phyloP scores from a whole-genome alignment of 2,113 vertebrate species.

The Lamprologus callipterus region DNA sequence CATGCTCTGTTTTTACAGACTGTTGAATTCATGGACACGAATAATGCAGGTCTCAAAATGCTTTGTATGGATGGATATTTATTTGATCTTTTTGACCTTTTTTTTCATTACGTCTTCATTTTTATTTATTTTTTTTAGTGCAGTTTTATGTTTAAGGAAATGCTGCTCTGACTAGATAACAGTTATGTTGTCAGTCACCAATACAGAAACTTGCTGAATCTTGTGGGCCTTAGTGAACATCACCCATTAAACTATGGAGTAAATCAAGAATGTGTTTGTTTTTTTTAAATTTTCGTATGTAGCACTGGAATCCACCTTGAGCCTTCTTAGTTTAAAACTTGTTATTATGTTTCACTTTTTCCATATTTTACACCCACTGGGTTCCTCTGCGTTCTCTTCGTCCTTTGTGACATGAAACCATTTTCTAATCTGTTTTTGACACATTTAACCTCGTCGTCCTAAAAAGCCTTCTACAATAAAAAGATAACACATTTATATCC shows the following conservation, averaged over 20 bases:
- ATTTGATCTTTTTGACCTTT: neutral
- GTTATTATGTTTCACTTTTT: neutral
- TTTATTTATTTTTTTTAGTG: neutral
- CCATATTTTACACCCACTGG: neutral
- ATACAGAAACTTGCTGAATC: neutral
- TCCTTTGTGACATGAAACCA: neutral
- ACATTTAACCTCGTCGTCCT: fast-evolving
- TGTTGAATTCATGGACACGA: neutral
- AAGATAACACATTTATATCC: fast-evolving
- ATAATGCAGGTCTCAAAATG: neutral
- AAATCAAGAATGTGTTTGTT: neutral
- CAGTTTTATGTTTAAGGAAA: neutral
- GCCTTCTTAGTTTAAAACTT: fast-evolving
- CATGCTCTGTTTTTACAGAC: fast-evolving
- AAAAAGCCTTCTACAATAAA: fast-evolving
- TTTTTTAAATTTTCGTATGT: fast-evolving
- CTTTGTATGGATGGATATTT: neutral
- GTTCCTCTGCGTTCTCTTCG: neutral
- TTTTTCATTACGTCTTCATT: neutral
- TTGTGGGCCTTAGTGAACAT: neutral
- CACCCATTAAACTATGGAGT: neutral
- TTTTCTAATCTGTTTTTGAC: neutral
- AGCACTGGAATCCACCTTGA: neutral
- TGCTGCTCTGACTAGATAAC: neutral
- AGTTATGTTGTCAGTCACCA: neutral